Base-by-base conservation (phyloP, 1,140 invertebrate species). In the Ips nitidus region DNA sequence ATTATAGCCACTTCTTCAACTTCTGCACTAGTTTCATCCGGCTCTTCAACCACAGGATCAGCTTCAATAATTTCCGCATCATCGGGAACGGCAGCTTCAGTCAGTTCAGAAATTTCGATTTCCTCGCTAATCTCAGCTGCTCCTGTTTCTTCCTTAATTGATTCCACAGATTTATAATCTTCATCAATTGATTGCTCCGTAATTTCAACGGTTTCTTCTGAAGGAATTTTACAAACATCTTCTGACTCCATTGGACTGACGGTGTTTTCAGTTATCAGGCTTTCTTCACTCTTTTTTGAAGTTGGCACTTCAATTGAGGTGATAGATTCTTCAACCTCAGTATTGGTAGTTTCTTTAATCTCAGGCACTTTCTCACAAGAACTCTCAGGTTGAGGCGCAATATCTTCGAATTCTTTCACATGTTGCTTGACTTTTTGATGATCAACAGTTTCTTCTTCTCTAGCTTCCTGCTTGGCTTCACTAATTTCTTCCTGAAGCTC, bases 51-150 rank as follows among this genome's bases (percentile, higher is more conserved):
- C 8, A 66, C 53, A 2, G 63, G 52, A n/a, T 56, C 42, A 22
- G 38, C 2, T 1, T 37, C 5, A 66, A 41, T 5, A 57, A 36
- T 37, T 36, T 66, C 64, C 38, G n/a, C 64, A 4, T 39, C n/a
- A n/a, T 57, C 4, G 3, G 42, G 40, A 8, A 38, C 2, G 52
- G 47, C 37, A 3, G n/a, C 8, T 36, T 41, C 37, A 42, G 45
- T 22, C 3, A 63, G 3, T 52, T 63, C 61, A 36, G 61, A 52
- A 4, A 63, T 63, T 63, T 63, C 61, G 2, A 63, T 41, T 63
- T 4, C 22, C 7, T 63, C 61, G 3, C 22, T 22, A 22, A 22
- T 41, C 8, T 6, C 42, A 63, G 36, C n/a, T 62, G 45, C 2
- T 47, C 8, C 3, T 2, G 38, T 5, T 62, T 22, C 57, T 42